Evolutionary conservation across 2,888 invertebrate genomes (phyloP).

Genomic region (Diogma glabrata): DNA sequence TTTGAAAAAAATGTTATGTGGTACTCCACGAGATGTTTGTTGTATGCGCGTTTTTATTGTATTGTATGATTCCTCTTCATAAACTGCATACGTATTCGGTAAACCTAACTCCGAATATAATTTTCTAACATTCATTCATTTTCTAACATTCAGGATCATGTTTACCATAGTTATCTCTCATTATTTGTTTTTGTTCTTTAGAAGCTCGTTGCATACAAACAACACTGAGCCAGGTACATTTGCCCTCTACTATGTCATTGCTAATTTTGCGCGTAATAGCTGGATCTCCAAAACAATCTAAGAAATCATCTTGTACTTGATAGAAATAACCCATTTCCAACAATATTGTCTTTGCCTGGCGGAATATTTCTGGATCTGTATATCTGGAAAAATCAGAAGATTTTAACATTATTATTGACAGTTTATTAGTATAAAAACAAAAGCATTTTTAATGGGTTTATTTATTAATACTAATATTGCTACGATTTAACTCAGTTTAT

Average conservation of each 20-base stretch:
- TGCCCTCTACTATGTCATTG: conserved; percentile 88
- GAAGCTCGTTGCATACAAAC: conserved; percentile 73
- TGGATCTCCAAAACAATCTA: conserved; percentile 81
- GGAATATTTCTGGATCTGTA: conserved; percentile 66
- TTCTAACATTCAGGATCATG: conserved; percentile 47
- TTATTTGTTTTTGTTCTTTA: conserved; percentile 54
- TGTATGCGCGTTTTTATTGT: conserved; percentile 72
- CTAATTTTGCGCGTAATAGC: conserved; percentile 79
- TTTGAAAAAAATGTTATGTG: conserved; percentile 71
- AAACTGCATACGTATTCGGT: conserved; percentile 62
- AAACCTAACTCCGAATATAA: conserved; percentile 67
- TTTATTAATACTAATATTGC: too few species aligned
- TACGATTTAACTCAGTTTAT: too few species aligned
- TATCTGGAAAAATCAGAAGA: conserved; percentile 24
- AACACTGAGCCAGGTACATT: conserved; percentile 91
- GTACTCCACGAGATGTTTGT: conserved; percentile 68
- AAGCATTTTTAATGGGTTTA: too few species aligned
- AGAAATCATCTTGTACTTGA: conserved; percentile 70
- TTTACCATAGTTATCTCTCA: conserved; percentile 67
- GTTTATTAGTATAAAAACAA: too few species aligned
- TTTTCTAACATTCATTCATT: conserved; percentile 56
- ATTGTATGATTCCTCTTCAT: conserved; percentile 75
- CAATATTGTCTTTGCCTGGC: conserved; percentile 74
- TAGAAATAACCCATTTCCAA: conserved; percentile 91
- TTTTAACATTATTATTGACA: background rate